Evolutionary conservation across 2,888 invertebrate genomes (phyloP).

Genomic region (Hydrotaea cyrtoneurina): DNA sequence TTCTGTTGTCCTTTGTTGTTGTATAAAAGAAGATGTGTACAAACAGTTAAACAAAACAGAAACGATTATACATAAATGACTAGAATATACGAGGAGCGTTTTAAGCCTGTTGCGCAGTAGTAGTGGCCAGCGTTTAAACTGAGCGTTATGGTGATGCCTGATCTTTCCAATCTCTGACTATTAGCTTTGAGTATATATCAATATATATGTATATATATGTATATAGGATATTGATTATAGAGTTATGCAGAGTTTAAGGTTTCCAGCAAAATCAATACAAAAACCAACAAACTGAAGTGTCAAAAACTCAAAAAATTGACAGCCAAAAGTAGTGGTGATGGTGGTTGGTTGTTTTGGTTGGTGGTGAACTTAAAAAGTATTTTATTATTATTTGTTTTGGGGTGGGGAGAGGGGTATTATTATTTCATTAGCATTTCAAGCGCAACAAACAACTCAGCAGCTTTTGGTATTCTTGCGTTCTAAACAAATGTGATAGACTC

Average conservation of each 20-base stretch:
- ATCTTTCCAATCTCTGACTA: background rate
- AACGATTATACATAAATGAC: conserved; percentile 26
- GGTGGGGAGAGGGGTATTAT: background rate
- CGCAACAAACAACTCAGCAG: conserved; percentile 54
- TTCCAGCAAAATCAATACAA: conserved; percentile 24
- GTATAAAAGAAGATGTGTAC: background rate
- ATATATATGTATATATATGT: no score
- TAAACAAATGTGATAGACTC: background rate
- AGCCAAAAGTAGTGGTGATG: conserved; percentile 30
- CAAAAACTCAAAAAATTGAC: conserved; percentile 19
- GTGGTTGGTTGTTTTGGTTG: background rate
- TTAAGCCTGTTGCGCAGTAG: background rate
- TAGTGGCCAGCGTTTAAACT: background rate
- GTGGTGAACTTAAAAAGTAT: conserved; percentile 22
- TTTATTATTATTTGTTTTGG: background rate
- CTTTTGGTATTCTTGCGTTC: conserved; percentile 27
- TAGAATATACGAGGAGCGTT: conserved; percentile 35
- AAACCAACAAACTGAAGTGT: conserved; percentile 19
- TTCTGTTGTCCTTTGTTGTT: background rate
- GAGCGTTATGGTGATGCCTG: background rate
- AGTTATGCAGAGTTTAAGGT: no score
- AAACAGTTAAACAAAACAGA: conserved; percentile 6
- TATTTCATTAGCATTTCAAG: conserved; percentile 62
- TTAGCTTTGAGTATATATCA: background rate
- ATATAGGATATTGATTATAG: background rate